phyloP scores from a whole-genome alignment of 2,797 vertebrate species.

The Xenopus petersii region DNA sequence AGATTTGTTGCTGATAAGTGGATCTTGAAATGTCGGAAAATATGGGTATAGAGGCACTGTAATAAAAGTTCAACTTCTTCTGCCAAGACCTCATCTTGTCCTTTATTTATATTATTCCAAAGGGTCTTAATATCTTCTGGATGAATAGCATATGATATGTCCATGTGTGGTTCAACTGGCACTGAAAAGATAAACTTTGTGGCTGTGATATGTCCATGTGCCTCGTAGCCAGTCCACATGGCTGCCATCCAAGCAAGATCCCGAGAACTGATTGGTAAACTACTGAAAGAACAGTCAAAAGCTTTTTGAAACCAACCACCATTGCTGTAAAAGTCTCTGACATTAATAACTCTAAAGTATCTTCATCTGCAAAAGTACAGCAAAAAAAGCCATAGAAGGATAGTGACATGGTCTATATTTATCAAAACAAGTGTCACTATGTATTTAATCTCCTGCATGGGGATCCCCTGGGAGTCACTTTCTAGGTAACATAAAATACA shows the following conservation, averaged over 20 bases:
- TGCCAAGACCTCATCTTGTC: conserved; percentile 67
- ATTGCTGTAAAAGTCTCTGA: conserved; percentile 66
- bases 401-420: too few relatives aligned
- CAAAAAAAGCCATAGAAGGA: conserved; percentile 75
- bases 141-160: conserved; percentile 78
- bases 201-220: conserved; percentile 58
- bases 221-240: conserved; percentile 81
- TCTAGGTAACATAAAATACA: too few relatives aligned
- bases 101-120: conserved; percentile 78
- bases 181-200: conserved; percentile 81
- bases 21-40: conserved; percentile 88
- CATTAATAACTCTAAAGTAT: conserved; percentile 67
- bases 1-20: conserved; percentile 80
- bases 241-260: conserved; percentile 84
- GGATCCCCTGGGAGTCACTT: too few relatives aligned
- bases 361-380: conserved; percentile 71
- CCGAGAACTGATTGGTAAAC: conserved; percentile 75
- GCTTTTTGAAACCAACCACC: conserved; percentile 84
- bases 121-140: conserved; percentile 81
- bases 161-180: conserved; percentile 68
- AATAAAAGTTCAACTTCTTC: conserved; percentile 82
- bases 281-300: conserved; percentile 86
- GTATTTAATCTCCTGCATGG: too few relatives aligned
- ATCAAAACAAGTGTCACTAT: too few relatives aligned
- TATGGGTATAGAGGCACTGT: conserved; percentile 79